Conservation (phyloP, 2,888 invertebrate genomes). For the Tetanocera ferruginea region DNA sequence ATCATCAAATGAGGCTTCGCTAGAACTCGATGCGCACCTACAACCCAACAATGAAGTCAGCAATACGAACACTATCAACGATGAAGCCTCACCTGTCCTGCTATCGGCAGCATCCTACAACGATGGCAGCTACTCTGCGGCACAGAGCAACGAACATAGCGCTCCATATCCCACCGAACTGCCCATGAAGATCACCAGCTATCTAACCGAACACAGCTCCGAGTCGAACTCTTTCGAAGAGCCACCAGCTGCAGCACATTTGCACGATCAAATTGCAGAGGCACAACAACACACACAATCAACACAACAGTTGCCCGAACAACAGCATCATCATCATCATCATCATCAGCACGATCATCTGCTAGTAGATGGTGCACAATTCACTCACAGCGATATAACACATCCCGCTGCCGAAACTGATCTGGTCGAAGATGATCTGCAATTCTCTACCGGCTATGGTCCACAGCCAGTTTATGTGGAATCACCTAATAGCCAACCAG, state of each 20-base stretch:
- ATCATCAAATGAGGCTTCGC: constrained; percentile 51
- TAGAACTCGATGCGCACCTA: constrained; percentile 57
- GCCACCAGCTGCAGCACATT: constrained; percentile 42
- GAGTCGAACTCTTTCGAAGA: constrained; percentile 64
- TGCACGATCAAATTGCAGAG: constrained; percentile 4
- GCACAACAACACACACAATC: constrained; percentile 23
- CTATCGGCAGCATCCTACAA: constrained; percentile 61
- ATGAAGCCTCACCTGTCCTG: constrained; percentile 49
- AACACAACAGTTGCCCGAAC: not conserved
- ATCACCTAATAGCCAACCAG: constrained; percentile 62
- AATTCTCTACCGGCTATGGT: constrained; percentile 72
- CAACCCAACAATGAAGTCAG: constrained; percentile 48
- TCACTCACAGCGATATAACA: constrained; percentile 74
- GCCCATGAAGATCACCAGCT: constrained; percentile 63
- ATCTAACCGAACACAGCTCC: constrained; percentile 54
- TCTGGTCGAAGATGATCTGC: constrained; percentile 73
- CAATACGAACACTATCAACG: constrained; percentile 42
- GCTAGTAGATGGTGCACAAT: constrained; percentile 64
- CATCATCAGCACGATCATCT: constrained; percentile 59
- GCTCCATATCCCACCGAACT: constrained; percentile 62
- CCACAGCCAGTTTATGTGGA: constrained; percentile 64
- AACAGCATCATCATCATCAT: not conserved
- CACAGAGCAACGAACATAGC: constrained; percentile 49
- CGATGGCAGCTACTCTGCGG: constrained; percentile 59
- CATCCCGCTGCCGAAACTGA: constrained; percentile 77